Conservation (phyloP, 2,113 vertebrate genomes). For the Chlamydotis undulata region DNA sequence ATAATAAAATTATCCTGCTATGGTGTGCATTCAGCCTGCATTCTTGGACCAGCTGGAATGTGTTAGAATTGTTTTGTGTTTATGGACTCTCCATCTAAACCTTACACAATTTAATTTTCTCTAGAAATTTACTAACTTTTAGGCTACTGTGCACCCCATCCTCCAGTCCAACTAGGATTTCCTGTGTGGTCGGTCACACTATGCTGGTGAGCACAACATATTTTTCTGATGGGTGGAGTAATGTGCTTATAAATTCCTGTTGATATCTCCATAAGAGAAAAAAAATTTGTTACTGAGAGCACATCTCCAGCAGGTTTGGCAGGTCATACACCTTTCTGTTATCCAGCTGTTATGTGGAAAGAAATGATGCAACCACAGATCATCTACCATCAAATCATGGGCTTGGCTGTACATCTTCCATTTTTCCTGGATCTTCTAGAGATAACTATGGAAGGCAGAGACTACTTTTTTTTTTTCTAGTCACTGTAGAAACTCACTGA, state of each 20-base stretch:
- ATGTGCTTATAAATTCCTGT: neutral
- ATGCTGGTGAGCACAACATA: neutral
- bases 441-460: neutral
- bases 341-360: neutral
- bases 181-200: neutral
- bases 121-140: slow-evolving; percentile 15
- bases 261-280: neutral
- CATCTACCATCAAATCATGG: neutral
- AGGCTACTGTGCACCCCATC: slow-evolving; percentile 16
- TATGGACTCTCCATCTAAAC: slow-evolving; percentile 18
- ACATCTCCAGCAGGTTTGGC: slow-evolving; percentile 1
- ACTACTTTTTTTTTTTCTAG: neutral
- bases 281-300: neutral
- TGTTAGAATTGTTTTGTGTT: slow-evolving; percentile 48
- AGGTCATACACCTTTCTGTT: neutral
- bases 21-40: neutral
- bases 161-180: neutral
- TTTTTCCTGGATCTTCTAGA: neutral
- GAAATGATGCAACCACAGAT: neutral
- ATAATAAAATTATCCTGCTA: slow-evolving; percentile 40
- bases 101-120: slow-evolving; percentile 38
- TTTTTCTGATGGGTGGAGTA: neutral
- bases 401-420: neutral
- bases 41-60: slow-evolving; percentile 7
- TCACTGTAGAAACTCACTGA: neutral